These are phyloP conservation scores for Geodia barretti DNA, from an alignment of 37 sponge, comb jelly and placozoan genomes.

Conservation along the genomic window DNA sequence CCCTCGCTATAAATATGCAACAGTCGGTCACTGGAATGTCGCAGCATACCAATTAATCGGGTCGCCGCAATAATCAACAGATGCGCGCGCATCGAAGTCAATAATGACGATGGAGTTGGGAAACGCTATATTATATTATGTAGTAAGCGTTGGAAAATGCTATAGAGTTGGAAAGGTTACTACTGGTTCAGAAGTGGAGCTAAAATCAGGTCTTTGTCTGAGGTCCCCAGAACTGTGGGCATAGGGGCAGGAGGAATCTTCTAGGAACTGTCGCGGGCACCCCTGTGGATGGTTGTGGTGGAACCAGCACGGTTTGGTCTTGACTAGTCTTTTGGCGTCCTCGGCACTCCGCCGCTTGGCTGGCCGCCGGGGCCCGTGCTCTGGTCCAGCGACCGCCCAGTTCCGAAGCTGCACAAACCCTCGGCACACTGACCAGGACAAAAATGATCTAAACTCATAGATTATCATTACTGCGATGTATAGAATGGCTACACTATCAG, in stretches of 20 bases:
- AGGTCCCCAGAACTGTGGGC: slow-evolving; percentile 82
- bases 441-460: too few species aligned
- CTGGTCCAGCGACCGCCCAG: slow-evolving; percentile 62
- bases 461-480: too few species aligned
- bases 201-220: slow-evolving; percentile 63
- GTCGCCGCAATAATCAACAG: too few species aligned
- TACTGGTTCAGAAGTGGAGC: neutral
- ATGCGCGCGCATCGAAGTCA: too few species aligned
- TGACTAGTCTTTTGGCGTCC: slow-evolving; percentile 20
- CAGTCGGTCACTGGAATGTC: neutral
- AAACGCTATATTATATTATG: too few species aligned
- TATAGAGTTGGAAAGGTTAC: neutral
- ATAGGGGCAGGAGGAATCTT: slow-evolving; percentile 57
- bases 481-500: too few species aligned
- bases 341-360: neutral
- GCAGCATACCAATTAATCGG: too few species aligned
- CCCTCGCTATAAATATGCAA: neutral
- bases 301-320: slow-evolving; percentile 92
- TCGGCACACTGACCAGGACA: slow-evolving; percentile 59
- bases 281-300: slow-evolving; percentile 84
- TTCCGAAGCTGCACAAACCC: slow-evolving; percentile 74
- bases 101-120: too few species aligned
- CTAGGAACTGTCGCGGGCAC: slow-evolving; percentile 83
- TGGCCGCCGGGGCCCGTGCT: neutral
- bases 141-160: too few species aligned